A percentile compares a stretch with the other conserved stretches of the same genome.
Conservation (phyloP, 1,140 invertebrate species). For the Orussus abietinus region DNA sequence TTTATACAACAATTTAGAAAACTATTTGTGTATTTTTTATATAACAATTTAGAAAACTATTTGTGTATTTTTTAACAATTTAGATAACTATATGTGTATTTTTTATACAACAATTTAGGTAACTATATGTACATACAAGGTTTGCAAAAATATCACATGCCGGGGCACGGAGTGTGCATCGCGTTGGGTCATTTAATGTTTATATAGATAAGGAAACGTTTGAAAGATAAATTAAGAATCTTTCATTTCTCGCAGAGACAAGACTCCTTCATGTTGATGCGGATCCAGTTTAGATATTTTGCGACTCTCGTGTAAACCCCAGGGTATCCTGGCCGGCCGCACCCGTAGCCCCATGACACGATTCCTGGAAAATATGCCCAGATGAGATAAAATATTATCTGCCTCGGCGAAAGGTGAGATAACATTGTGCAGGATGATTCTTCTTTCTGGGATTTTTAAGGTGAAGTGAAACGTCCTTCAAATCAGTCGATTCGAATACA, state of each 20-base stretch:
- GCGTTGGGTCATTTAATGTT: too few relatives aligned
- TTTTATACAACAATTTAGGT: background rate
- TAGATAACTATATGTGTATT: background rate
- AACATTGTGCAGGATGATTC: too few relatives aligned
- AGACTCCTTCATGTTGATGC: slow-evolving; percentile 58
- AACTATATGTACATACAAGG: background rate
- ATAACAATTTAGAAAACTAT: too few relatives aligned
- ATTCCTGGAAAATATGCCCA: slow-evolving; percentile 39
- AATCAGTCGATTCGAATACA: too few relatives aligned
- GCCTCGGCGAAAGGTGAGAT: too few relatives aligned
- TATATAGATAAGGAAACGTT: background rate
- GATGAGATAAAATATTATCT: too few relatives aligned
- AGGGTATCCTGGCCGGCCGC: slow-evolving; percentile 60
- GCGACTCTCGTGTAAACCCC: slow-evolving; percentile 71
- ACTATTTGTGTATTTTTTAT: too few relatives aligned
- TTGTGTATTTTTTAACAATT: too few relatives aligned
- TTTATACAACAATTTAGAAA: too few relatives aligned
- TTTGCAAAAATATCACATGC: background rate
- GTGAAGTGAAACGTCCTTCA: too few relatives aligned
- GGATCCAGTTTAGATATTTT: slow-evolving; percentile 66
- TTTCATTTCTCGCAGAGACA: slow-evolving; percentile 53
- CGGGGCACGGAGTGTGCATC: too few relatives aligned
- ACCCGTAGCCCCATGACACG: slow-evolving; percentile 65
- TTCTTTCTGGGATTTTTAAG: too few relatives aligned
- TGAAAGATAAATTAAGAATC: background rate